phyloP scores from a whole-genome alignment of 1,140 invertebrate species.

The Ganaspis sp. region DNA sequence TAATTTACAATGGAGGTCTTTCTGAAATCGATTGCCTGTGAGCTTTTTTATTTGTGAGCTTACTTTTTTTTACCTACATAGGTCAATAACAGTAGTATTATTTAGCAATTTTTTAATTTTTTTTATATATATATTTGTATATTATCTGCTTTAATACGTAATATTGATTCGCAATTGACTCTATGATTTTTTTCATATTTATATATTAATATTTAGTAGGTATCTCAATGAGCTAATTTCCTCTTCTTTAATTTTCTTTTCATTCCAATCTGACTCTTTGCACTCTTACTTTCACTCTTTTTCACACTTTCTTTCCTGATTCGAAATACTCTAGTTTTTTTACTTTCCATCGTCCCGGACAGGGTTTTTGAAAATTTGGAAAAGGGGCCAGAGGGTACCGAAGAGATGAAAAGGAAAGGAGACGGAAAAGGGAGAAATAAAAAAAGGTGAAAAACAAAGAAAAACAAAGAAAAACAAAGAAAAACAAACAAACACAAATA shows the following conservation, averaged over 20 bases:
- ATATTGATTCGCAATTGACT: conserved; percentile 71
- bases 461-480: conserved; percentile 43
- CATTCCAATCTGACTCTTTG: conserved; percentile 46
- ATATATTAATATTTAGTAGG: conserved; percentile 57
- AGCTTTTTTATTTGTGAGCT: conserved; percentile 16
- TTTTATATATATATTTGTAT: conserved; percentile 46
- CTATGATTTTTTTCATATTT: conserved; percentile 56
- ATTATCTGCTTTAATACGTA: conserved; percentile 60
- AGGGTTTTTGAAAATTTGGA: too few relatives aligned
- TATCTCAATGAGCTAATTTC: conserved; percentile 43
- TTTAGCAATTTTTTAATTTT: conserved; percentile 38
- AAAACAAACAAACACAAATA: not conserved
- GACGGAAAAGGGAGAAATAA: conserved; percentile 43
- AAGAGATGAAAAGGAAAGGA: too few relatives aligned
- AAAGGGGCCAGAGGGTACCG: too few relatives aligned
- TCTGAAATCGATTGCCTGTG: conserved; percentile 25
- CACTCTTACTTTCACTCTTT: conserved; percentile 37
- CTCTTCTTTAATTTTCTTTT: conserved; percentile 23
- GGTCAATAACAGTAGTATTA: conserved; percentile 33
- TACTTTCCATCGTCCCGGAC: not conserved
- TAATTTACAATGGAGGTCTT: conserved; percentile 23
- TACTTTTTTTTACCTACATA: conserved; percentile 21
- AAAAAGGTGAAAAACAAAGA: conserved; percentile 42
- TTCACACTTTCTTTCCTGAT: conserved; percentile 34
- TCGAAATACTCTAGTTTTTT: not conserved